A percentile compares a stretch with the other conserved stretches of the same genome.
Evolutionary conservation across 2,888 invertebrate genomes (phyloP).

Genomic region (Chrysotoxum bicinctum): DNA sequence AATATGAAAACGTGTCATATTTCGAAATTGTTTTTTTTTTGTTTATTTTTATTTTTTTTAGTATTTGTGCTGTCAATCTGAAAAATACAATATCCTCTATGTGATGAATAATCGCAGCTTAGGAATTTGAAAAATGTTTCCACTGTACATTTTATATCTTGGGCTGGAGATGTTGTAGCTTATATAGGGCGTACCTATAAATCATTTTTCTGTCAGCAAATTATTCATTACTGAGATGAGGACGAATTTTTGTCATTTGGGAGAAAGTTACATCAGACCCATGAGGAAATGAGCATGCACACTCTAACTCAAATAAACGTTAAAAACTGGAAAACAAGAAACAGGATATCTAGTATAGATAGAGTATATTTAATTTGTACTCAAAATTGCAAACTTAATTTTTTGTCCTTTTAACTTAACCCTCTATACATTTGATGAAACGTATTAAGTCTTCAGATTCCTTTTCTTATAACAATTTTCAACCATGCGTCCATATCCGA

Average conservation of each 20-base stretch:
- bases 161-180: background rate
- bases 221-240: constrained; percentile 8
- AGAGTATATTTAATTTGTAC: too few species aligned
- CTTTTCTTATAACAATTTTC: too few species aligned
- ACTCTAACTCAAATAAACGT: too few species aligned
- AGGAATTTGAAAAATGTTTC: constrained; percentile 20
- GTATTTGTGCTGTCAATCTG: constrained; percentile 9
- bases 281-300: too few species aligned
- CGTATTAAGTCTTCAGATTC: too few species aligned
- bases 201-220: constrained; percentile 18
- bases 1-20: constrained; percentile 27
- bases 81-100: constrained; percentile 2
- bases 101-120: constrained; percentile 32
- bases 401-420: too few species aligned
- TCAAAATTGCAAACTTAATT: too few species aligned
- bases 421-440: too few species aligned
- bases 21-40: background rate
- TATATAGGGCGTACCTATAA: background rate
- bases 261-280: background rate
- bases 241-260: constrained; percentile 5
- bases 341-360: too few species aligned
- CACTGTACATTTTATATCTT: background rate
- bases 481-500: too few species aligned
- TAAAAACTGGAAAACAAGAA: too few species aligned
- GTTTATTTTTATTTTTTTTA: background rate